A percentile compares a stretch with the other conserved stretches of the same genome.
These are phyloP conservation scores for Pseudococcus longispinus DNA, from an alignment of 2,888 invertebrate species.

Conservation along the genomic window DNA sequence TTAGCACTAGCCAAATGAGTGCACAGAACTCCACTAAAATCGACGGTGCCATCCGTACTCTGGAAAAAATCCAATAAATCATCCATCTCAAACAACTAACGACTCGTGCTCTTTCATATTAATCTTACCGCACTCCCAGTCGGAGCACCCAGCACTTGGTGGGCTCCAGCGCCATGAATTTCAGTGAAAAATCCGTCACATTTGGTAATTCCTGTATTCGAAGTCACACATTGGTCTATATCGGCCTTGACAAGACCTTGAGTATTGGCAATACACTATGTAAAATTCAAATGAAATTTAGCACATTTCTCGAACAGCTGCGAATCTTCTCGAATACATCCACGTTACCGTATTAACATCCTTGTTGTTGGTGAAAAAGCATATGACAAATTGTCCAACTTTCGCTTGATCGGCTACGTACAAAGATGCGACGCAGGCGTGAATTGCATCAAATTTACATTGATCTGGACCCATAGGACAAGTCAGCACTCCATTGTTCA, in stretches of 20 bases:
- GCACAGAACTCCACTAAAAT: background rate
- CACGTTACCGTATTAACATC: background rate
- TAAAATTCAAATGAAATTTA: background rate
- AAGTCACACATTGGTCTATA: background rate
- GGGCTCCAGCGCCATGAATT: background rate
- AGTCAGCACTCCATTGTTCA: background rate
- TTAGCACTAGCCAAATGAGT: background rate
- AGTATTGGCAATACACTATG: background rate
- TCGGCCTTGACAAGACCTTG: background rate
- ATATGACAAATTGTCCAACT: background rate
- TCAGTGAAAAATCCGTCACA: background rate
- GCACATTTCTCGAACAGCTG: background rate
- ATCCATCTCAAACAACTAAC: background rate
- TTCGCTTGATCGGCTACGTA: background rate
- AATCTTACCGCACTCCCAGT: background rate
- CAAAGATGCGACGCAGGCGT: background rate
- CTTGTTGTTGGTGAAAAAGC: background rate
- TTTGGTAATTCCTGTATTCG: background rate
- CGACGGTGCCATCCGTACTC: background rate
- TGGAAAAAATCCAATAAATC: background rate
- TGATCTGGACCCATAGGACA: background rate
- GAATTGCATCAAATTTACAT: background rate
- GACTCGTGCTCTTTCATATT: background rate
- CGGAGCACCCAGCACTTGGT: background rate
- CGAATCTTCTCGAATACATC: background rate